These are phyloP conservation scores for Charina bottae DNA, from an alignment of 2,113 vertebrate species.

Conservation along the genomic window DNA sequence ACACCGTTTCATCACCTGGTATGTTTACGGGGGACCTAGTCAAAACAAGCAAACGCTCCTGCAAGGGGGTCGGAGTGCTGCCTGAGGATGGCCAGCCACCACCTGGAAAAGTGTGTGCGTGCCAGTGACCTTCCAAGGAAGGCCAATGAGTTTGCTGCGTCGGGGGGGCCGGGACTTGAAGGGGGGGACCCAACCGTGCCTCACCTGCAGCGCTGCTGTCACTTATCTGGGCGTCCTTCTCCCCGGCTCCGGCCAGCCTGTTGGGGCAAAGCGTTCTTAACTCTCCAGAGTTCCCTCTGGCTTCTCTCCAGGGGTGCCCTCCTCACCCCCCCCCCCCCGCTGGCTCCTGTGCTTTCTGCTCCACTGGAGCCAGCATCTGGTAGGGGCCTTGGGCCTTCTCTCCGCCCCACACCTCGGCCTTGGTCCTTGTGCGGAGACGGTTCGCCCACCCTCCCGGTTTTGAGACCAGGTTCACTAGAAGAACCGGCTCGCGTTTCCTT, in stretches of 20 bases:
- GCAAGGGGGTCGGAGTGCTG: neutral
- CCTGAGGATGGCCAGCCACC: neutral
- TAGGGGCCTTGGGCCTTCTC: neutral
- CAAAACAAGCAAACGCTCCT: neutral
- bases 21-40: neutral
- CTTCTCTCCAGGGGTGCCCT: neutral
- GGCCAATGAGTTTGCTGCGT: neutral
- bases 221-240: neutral
- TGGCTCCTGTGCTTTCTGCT: neutral
- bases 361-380: neutral
- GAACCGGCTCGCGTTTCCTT: neutral
- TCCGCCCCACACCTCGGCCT: too few species aligned
- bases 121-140: neutral
- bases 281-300: too few species aligned
- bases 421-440: too few species aligned
- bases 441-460: neutral
- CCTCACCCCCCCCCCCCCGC: neutral
- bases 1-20: neutral
- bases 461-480: neutral
- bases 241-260: slow-evolving; percentile 20
- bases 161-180: neutral
- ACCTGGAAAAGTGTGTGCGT: neutral
- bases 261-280: neutral
- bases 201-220: neutral
- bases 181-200: neutral